Evolutionary conservation across 1,140 invertebrate genomes (phyloP).

Genomic region (Harpegnathos saltator): DNA sequence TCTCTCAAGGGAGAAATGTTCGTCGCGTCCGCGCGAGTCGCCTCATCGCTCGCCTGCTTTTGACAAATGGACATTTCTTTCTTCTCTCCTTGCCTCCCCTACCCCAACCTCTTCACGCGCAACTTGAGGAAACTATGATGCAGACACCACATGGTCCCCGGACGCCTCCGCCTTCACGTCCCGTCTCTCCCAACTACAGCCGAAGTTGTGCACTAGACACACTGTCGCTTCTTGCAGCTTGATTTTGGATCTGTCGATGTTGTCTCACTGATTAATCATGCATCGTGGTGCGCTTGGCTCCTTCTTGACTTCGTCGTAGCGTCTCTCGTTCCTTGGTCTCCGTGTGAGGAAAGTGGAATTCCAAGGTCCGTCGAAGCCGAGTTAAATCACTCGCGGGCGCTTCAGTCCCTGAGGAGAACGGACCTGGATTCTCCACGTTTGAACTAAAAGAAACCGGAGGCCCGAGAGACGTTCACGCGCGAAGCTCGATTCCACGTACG

Average conservation of each 20-base stretch:
- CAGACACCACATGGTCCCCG: slow-evolving; percentile 25
- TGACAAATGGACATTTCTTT: slow-evolving; percentile 53
- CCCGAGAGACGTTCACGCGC: slow-evolving; percentile 49
- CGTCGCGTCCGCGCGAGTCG: not conserved
- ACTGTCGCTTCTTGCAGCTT: slow-evolving; percentile 67
- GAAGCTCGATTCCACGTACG: slow-evolving; percentile 50
- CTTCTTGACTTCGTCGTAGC: slow-evolving; percentile 22
- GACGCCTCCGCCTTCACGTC: not conserved
- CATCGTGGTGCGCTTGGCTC: slow-evolving; percentile 66
- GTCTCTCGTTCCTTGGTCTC: slow-evolving; percentile 46
- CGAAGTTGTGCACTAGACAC: slow-evolving; percentile 65
- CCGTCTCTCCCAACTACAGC: slow-evolving; percentile 51
- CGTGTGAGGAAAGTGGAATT: not conserved
- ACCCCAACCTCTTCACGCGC: too few species aligned
- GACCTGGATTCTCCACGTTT: too few species aligned
- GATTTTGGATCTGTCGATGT: slow-evolving; percentile 64
- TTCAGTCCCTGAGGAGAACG: too few species aligned
- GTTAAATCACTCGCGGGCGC: too few species aligned
- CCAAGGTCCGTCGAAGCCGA: too few species aligned
- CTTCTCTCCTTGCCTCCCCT: not conserved
- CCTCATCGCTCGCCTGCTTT: not conserved
- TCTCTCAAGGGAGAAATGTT: slow-evolving; percentile 37
- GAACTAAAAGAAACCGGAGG: not conserved
- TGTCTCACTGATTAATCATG: slow-evolving; percentile 61
- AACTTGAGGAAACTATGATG: too few species aligned